Evolutionary conservation across 1,140 invertebrate species (phyloP).

Genomic region (Chrysopa pallens): DNA sequence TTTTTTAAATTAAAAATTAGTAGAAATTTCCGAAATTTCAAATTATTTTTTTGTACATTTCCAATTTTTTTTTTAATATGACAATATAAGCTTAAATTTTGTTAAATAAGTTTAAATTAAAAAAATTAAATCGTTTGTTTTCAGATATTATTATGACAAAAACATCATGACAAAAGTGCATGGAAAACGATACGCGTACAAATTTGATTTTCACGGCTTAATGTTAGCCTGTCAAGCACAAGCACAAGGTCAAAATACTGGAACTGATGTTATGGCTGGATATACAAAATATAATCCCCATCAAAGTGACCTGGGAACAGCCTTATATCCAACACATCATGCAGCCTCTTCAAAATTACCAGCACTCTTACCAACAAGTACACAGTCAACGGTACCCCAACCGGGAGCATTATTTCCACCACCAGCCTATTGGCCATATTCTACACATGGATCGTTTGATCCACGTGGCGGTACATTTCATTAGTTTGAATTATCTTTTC

Average conservation of each 20-base stretch:
- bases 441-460: conserved; percentile 18
- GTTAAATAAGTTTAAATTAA: no score
- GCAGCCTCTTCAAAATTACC: conserved; percentile 11
- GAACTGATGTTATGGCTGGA: conserved; percentile 22
- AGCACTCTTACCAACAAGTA: conserved; percentile 12
- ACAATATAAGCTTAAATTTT: no score
- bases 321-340: conserved; percentile 16
- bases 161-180: conserved; percentile 93
- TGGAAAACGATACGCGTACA: conserved; percentile 83
- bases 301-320: conserved; percentile 21
- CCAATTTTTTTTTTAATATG: no score
- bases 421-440: conserved; percentile 24
- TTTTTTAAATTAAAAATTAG: no score
- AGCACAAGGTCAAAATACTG: conserved; percentile 13
- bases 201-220: conserved; percentile 76
- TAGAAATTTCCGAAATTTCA: no score
- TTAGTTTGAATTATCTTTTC: no score
- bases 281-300: conserved; percentile 25
- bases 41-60: no score
- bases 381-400: conserved; percentile 6
- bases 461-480: conserved; percentile 18
- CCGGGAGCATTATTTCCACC: conserved; percentile 16
- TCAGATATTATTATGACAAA: conserved; percentile 95
- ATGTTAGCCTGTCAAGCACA: conserved; percentile 69
- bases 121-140: no score